Evolutionary conservation across 2,113 vertebrate genomes (phyloP), one percentile per base, ranked within the genome.

Genomic region (Sinocyclocheilus grahami): DNA sequence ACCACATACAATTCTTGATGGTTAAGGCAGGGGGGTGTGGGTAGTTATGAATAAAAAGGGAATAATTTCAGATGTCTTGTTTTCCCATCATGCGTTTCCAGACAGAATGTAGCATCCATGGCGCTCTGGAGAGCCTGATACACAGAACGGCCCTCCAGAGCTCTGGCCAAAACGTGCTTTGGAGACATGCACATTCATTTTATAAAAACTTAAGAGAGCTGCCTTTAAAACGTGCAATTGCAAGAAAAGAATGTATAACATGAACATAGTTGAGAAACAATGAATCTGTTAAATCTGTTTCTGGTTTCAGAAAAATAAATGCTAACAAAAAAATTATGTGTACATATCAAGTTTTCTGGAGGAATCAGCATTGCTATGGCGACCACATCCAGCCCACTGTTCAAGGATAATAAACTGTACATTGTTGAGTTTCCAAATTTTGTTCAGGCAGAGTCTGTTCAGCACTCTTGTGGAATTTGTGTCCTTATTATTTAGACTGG

Each of bases 21-120:
- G 71, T 75, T 74, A 37, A 75, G 22, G 27, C 13, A 1, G 14
- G 20, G 20, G 27, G n/a, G 58, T 18, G 37, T 46, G 78, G 78
- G 60, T 18, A 75, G 30, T 60, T 60, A 20, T 84, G 8, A 22
- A 51, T 51, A 51, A 51, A 51, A 51, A 51, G 48, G 11, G 48
- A 51, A 5, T 62, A 30, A n/a, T 27, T 78, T 55, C 18, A 78
- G 58, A 33, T 65, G n/a, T 82, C 69, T 87, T 86, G 71, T 83
- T 86, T 86, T 89, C 65, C 91, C 86, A 87, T 89, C 11, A 85
- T 72, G 39, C 24, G 4, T 74, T 81, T 48, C 82, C 67, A 33
- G 27, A 87, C 88, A 91, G 89, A 90, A 90, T 88, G 91, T 90
- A 48, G 85, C 30, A 42, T 83, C 90, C 80, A 93, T n/a, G n/a